Evolutionary conservation across 2,113 vertebrate genomes (phyloP).

Genomic region (Crotalus horridus): DNA sequence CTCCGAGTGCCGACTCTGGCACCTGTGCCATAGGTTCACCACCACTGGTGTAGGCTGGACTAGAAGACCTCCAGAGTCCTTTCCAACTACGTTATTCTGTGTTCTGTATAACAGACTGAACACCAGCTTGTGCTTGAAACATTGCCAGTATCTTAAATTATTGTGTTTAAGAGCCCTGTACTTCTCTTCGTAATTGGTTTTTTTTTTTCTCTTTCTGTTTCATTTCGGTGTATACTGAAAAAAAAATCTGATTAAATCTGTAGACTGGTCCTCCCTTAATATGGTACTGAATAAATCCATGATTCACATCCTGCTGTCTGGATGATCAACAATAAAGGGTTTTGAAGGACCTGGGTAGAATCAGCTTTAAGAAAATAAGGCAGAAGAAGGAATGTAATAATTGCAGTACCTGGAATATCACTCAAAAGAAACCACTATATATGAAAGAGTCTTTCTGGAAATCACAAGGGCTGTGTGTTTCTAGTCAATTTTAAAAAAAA

Average conservation of each 20-base stretch:
- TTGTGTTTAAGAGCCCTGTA: background rate
- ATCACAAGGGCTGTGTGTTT: background rate
- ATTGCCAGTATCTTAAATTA: background rate
- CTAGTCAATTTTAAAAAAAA: background rate
- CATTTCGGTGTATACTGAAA: background rate
- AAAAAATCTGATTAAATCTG: background rate
- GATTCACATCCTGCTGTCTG: background rate
- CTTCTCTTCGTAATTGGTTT: background rate
- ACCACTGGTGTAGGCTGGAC: background rate
- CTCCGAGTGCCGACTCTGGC: no score
- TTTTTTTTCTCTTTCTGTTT: background rate
- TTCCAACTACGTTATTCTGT: no score
- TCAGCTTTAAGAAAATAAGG: background rate
- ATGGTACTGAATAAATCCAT: background rate
- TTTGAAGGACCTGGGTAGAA: background rate
- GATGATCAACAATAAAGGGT: background rate
- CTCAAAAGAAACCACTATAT: background rate
- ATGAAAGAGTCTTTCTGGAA: background rate
- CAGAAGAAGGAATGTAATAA: background rate
- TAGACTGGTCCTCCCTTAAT: background rate
- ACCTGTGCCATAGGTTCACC: no score
- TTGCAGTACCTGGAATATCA: background rate
- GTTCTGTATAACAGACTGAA: background rate
- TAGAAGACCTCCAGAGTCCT: background rate
- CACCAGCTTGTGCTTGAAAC: background rate